These are phyloP conservation scores for Valencia hispanica DNA, from an alignment of 2,797 vertebrate species.

Conservation along the genomic window DNA sequence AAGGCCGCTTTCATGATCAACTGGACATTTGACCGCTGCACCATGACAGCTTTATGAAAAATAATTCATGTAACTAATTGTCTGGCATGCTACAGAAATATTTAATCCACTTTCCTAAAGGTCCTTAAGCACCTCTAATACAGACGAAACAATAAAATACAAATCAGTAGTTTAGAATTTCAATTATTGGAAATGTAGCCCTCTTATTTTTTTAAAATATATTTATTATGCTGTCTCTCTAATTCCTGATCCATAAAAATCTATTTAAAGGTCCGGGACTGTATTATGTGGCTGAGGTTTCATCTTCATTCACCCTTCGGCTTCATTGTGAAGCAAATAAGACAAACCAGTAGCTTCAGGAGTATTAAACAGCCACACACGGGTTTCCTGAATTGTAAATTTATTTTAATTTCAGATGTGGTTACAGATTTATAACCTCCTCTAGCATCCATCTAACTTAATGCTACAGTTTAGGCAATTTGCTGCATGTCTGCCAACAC, in stretches of 20 bases:
- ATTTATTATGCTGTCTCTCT: background rate
- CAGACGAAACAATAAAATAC: background rate
- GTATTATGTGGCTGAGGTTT: background rate
- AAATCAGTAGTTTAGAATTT: background rate
- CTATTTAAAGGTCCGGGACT: background rate
- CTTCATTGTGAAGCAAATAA: background rate
- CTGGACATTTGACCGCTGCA: slow-evolving; percentile 26
- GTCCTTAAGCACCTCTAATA: background rate
- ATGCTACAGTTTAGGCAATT: background rate
- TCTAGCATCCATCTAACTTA: background rate
- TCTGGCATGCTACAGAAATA: slow-evolving; percentile 1
- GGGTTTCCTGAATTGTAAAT: background rate
- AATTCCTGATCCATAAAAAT: background rate
- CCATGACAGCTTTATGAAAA: slow-evolving; percentile 7
- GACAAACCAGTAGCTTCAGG: background rate
- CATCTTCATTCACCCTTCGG: background rate
- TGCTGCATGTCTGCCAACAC: background rate
- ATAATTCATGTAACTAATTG: background rate
- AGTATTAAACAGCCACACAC: background rate
- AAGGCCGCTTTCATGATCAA: slow-evolving; percentile 38
- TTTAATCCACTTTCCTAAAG: background rate
- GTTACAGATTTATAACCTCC: background rate
- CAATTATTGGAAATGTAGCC: background rate
- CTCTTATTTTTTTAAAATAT: background rate
- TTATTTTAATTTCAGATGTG: slow-evolving; percentile 3